Evolutionary conservation across 2,888 invertebrate genomes (phyloP).

Genomic region (Drosophila sordidula): DNA sequence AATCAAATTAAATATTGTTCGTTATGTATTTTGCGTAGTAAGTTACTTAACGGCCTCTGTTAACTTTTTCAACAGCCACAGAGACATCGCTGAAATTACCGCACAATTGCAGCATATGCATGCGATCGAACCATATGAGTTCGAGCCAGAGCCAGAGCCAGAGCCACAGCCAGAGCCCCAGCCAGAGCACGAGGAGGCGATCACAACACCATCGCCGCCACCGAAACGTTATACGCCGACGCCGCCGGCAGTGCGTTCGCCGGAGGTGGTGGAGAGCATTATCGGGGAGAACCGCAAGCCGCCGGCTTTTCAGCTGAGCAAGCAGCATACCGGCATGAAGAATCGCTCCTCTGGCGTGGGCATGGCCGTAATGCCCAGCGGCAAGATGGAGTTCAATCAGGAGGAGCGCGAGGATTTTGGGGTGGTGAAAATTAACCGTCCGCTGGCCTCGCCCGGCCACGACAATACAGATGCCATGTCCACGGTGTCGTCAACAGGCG

Average conservation of each 20-base stretch:
- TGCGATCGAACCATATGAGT: conserved; percentile 24
- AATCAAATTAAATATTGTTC: conserved; percentile 10
- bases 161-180: conserved; percentile 47
- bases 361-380: conserved; percentile 84
- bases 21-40: conserved; percentile 1
- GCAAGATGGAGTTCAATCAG: conserved; percentile 85
- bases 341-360: conserved; percentile 85
- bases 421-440: conserved; percentile 83
- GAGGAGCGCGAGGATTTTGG: conserved; percentile 83
- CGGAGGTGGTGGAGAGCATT: conserved; percentile 60
- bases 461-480: conserved; percentile 84
- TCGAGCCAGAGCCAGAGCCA: conserved; percentile 30
- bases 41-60: conserved; percentile 45
- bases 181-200: conserved; percentile 33
- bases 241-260: conserved; percentile 57
- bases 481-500: conserved; percentile 83
- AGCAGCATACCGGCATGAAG: conserved; percentile 85
- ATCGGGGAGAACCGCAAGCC: conserved; percentile 74
- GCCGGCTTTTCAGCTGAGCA: conserved; percentile 81
- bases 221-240: conserved; percentile 53
- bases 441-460: conserved; percentile 70
- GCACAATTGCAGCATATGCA: conserved; percentile 56
- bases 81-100: conserved; percentile 58
- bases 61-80: conserved; percentile 56
- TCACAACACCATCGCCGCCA: conserved; percentile 47